A percentile compares a stretch with the other conserved stretches of the same genome.
phyloP scores from a whole-genome alignment of 2,113 vertebrate genomes.

The Gnathonemus echidnorhynchus region DNA sequence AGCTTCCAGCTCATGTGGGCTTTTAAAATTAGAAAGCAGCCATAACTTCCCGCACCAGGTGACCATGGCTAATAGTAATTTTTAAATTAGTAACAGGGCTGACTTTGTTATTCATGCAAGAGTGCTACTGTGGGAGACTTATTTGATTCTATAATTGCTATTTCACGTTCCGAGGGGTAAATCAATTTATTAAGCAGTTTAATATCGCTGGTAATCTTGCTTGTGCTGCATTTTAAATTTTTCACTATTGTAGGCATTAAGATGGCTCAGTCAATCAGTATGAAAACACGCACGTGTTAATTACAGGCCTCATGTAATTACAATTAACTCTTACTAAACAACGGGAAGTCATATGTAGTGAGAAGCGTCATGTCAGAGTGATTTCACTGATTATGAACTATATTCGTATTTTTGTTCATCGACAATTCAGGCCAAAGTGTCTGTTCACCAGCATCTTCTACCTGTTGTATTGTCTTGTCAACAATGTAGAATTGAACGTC shows the following conservation, averaged over 20 bases:
- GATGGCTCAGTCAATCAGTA: not conserved
- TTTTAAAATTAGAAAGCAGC: not conserved
- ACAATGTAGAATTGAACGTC: not conserved
- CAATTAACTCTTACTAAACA: not conserved
- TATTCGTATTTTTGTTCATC: not conserved
- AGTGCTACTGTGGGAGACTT: not conserved
- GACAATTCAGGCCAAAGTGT: not conserved
- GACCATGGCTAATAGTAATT: not conserved
- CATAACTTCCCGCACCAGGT: not conserved
- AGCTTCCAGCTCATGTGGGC: not conserved
- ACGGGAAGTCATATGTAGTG: not conserved
- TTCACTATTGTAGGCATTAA: not conserved
- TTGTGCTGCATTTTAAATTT: not conserved
- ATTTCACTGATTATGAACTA: not conserved
- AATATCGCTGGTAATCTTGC: not conserved
- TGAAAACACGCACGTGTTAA: not conserved
- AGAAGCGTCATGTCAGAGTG: not conserved
- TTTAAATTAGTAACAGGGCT: not conserved
- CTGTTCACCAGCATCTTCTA: not conserved
- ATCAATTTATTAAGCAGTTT: not conserved
- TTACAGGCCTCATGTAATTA: not conserved
- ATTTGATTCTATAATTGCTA: slow-evolving; percentile 9
- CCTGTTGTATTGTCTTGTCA: not conserved
- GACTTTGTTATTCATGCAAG: not conserved
- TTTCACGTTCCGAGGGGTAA: slow-evolving; percentile 3